A percentile compares a stretch with the other conserved stretches of the same genome.
These are phyloP conservation scores for Spodoptera picta DNA, from an alignment of 2,888 invertebrate species.

Conservation along the genomic window DNA sequence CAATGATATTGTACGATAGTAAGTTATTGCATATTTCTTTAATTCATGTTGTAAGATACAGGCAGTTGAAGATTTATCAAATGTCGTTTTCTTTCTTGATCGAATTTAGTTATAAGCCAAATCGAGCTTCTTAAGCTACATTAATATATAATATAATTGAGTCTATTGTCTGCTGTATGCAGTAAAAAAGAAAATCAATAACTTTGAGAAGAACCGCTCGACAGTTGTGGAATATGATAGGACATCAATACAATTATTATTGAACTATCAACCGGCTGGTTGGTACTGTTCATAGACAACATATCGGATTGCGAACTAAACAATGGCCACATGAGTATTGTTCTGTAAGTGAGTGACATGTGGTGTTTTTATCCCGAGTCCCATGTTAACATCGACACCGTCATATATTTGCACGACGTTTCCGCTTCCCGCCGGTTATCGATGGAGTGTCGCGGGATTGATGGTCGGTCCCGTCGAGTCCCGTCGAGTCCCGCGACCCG, in stretches of 20 bases:
- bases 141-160: no score
- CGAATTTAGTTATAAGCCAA: no score
- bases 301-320: constrained; percentile 26
- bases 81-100: no score
- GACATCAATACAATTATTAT: constrained; percentile 1
- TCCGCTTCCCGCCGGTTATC: constrained; percentile 43
- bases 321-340: constrained; percentile 35
- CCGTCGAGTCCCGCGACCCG: constrained; percentile 8
- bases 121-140: no score
- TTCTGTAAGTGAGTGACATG: constrained; percentile 34
- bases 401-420: constrained; percentile 35
- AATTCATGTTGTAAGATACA: no score
- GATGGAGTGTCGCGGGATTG: constrained; percentile 45
- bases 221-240: not conserved
- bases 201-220: no score
- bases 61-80: no score
- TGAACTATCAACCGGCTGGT: constrained; percentile 1
- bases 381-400: constrained; percentile 35
- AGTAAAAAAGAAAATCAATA: no score
- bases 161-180: no score
- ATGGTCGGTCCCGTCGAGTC: constrained; percentile 22
- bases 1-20: no score
- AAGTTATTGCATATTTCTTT: no score
- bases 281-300: constrained; percentile 8
- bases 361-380: constrained; percentile 43